Conservation (phyloP, 2,113 vertebrate genomes). For the Chitala chitala region DNA sequence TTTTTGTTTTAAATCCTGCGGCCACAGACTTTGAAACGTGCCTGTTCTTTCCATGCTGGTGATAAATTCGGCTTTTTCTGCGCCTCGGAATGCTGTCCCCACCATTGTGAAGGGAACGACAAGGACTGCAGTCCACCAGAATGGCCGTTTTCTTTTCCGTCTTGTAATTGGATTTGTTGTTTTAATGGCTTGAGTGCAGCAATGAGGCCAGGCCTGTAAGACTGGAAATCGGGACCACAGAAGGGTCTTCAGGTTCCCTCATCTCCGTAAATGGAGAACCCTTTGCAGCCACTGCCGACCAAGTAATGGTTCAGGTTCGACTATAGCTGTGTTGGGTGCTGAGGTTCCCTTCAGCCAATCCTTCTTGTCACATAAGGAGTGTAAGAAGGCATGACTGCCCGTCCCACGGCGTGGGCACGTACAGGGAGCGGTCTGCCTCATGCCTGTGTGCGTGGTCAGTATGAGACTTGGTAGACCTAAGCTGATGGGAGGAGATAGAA, state of each 20-base stretch:
- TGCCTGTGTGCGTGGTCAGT: neutral
- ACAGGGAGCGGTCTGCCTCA: neutral
- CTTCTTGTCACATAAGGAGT: too few species aligned
- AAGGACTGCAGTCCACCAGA: too few species aligned
- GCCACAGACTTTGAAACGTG: neutral
- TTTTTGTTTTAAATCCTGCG: neutral
- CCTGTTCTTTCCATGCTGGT: neutral
- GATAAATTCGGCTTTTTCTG: neutral
- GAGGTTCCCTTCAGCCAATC: too few species aligned
- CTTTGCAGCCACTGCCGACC: too few species aligned
- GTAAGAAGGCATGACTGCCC: too few species aligned
- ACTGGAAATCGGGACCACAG: neutral
- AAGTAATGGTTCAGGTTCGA: too few species aligned
- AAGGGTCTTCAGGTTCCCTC: too few species aligned
- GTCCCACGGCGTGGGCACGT: too few species aligned
- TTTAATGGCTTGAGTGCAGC: neutral
- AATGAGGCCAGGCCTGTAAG: neutral
- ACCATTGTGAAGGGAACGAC: too few species aligned
- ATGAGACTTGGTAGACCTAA: neutral
- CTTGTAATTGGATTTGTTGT: neutral
- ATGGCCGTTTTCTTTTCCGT: neutral
- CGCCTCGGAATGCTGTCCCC: too few species aligned
- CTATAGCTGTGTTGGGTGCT: too few species aligned
- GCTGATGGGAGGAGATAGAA: constrained; percentile 4
- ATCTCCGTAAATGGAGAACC: neutral